Evolutionary conservation across 1,140 invertebrate genomes (phyloP), one percentile per base, ranked within the genome.

Genomic region (Drosophila murphyi): DNA sequence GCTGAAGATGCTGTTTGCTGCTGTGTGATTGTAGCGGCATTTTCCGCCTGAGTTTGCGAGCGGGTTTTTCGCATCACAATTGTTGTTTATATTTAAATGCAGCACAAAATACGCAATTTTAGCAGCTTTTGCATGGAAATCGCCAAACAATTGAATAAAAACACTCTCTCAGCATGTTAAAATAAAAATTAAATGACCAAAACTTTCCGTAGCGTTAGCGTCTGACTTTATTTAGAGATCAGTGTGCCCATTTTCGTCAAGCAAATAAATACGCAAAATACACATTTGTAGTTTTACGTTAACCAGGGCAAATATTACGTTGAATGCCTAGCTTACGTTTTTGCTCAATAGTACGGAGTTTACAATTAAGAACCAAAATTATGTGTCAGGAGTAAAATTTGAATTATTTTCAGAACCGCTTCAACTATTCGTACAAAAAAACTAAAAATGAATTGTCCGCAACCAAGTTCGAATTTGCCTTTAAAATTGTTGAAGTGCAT

Each of bases 21-120:
- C 59, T 77, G 52, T 62, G 77, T 80, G 48, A 71, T 73, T 48
- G 83, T 73, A 72, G 83, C 80, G 77, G 90, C 90, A 80, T 92
- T 92, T 79, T 92, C 91, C 67, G 91, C 91, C 75, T 92, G 91
- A 59, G 91, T 92, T 76, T 92, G 91, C 39, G 91, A 92, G 64
- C 91, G 91, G 61, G 91, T 92, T 65, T 90, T 92, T 78, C 91
- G 91, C 91, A 92, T 92, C 56, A 87, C 83, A 88, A 76, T 79
- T 80, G 8, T 78, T 76, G 80, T 77, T 59, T 45, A 28, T 50
- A 29, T 45, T 71, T 50, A 3, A 54, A 32, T 50, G 45, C 62
- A 79, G 57, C 76, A 55, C 64, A 74, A 63, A 55, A 72, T 61
- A 71, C 77, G 80, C 67, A 6, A 12, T 35, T 64, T 64, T 43